Base-by-base conservation (phyloP, 2,888 invertebrate species). In the Melieria crassipennis region DNA sequence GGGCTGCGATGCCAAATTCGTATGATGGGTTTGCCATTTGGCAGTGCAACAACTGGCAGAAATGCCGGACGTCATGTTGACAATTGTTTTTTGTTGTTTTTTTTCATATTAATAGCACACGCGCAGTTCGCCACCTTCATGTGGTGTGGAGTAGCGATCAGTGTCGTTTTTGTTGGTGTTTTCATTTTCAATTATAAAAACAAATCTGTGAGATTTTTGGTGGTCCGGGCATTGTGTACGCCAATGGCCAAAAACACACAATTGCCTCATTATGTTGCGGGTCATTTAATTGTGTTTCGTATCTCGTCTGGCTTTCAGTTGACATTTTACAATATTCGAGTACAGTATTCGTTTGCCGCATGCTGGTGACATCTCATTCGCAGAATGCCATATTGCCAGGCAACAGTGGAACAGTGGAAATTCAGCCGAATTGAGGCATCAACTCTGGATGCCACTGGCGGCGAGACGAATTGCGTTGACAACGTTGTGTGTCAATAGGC, bases 21-120 rank as follows among this genome's bases (percentile, higher is more conserved):
- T 64, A 70, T 73, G 61, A 76, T 71, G 75, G 75, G 73, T 77
- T 73, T 73, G 57, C 65, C 48, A 61, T 65, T 65, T 61, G 61
- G 42, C 70, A 65, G 50, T 66, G 63, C 30, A 30, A 30, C 30
- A 30, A 30, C 30, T 66, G 56, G 5, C 45, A 45, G 13, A 42
- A 50, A 55, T 48, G 43, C 6, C 16, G 13, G 69, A 47, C 69
- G 61, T 63, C 67, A 67, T 67, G 67, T 67, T 67, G 67, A 67
- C 60, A 67, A 52, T 60, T 55, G 45, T 52, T 30, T 2, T 16
- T 16, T 16, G 1, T 16, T 16, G 1, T 16, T 1, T 30, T 30
- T 30, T 30, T 30, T 16, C 16, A 16, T 45, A 61, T 61, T 60
- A 67, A 67, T 67, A 67, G 60, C 67, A 67, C 67, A 61, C 47